phyloP scores from a whole-genome alignment of 2,888 invertebrate species.

The Sepioteuthis lessoniana region DNA sequence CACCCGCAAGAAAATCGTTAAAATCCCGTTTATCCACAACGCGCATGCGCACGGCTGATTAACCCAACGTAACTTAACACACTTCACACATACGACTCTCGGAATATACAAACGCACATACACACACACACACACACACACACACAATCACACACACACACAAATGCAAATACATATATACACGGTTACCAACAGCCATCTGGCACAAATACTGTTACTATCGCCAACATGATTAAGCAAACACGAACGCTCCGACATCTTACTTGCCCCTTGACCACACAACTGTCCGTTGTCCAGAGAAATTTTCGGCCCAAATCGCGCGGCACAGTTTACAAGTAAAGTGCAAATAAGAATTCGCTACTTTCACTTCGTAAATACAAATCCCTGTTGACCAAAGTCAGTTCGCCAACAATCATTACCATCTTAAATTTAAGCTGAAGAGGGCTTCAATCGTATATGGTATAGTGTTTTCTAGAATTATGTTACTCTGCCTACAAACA shows the following conservation, averaged over 20 bases:
- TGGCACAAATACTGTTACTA: neutral
- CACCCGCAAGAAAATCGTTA: too few species aligned
- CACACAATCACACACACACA: neutral
- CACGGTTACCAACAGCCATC: neutral
- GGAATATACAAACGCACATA: too few species aligned
- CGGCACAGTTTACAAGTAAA: neutral
- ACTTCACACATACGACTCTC: too few species aligned
- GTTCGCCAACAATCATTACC: neutral
- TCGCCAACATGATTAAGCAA: neutral
- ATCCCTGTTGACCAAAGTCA: neutral
- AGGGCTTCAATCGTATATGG: neutral
- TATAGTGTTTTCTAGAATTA: neutral
- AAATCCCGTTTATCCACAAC: too few species aligned
- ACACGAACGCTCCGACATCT: neutral
- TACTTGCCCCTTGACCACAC: neutral
- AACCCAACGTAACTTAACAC: too few species aligned
- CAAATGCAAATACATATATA: neutral
- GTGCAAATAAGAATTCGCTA: neutral
- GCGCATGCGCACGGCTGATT: too few species aligned
- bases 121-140: too few species aligned
- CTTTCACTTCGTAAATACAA: neutral
- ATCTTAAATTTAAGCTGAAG: neutral
- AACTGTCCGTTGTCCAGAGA: neutral
- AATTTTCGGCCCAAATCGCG: neutral
- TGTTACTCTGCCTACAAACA: too few species aligned